Base-by-base conservation (phyloP, 2,113 vertebrate species). In the Hippocampus barbouri region DNA sequence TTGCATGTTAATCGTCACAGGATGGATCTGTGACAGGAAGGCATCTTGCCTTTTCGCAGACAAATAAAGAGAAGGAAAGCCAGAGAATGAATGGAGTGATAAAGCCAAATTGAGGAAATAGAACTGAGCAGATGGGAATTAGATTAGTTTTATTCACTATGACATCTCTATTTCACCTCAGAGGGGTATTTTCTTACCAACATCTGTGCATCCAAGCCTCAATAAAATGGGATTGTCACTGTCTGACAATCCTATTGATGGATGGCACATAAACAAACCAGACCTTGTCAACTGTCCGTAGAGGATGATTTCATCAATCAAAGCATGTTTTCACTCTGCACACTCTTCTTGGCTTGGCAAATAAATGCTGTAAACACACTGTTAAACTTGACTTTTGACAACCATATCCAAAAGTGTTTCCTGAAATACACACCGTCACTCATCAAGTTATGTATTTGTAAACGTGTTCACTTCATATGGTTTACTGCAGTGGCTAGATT, bases 1-100 rank as follows among this genome's bases (percentile, higher is more conserved):
- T 88, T 81, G 75, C 81, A 89, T 89, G 83, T 84, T 86, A 86
- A 89, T 89, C 74, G 51, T 70, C 70, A 67, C 71, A 47, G 57
- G 54, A 40, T 66, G 71, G 73, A 66, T 61, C 72, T 77, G 71
- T 85, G 69, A 79, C 76, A 78, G 45, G 47, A 54, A 68, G 53
- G 68, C 79, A 77, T 73, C 72, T 67, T 71, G 72, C 68, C 70
- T 79, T 69, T 83, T 77, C 63, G 75, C 66, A 70, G 66, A 83
- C 70, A 68, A 73, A 84, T 83, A 77, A 81, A 77, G 57, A 84
- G 70, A 77, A 20, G 45, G 51, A 78, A 16, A 10, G 49, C 70
- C 43, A 53, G 68, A 62, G 73, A 71, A 67, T 59, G 68, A 71
- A 73, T 66, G 66, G 38, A 71, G 60, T 69, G 66, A 80, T 75